Conservation (phyloP, 2,113 vertebrate genomes). For the Oriolus oriolus region DNA sequence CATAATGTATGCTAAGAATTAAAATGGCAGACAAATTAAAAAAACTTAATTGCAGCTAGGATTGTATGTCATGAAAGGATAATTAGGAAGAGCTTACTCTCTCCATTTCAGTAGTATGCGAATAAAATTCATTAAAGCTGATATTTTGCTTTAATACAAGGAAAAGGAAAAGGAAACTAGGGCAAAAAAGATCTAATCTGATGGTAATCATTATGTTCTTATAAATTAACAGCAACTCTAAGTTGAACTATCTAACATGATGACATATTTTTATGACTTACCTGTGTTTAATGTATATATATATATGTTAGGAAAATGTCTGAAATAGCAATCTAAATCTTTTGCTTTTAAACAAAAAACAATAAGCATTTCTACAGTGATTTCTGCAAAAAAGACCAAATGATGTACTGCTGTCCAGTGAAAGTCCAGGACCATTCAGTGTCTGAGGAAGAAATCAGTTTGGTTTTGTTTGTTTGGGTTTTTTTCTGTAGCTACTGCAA, state of each 20-base stretch:
- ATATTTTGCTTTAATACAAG: background rate
- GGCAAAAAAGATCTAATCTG: background rate
- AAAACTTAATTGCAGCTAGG: conserved; percentile 9
- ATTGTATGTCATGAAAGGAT: conserved; percentile 14
- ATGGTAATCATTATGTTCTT: background rate
- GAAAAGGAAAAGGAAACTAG: background rate
- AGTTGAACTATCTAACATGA: background rate
- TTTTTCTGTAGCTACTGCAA: background rate
- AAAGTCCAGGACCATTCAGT: background rate
- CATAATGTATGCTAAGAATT: background rate
- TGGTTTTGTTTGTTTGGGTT: background rate
- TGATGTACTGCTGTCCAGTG: background rate
- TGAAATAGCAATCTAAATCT: background rate
- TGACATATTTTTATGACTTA: background rate
- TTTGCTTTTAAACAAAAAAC: background rate
- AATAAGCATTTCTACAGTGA: background rate
- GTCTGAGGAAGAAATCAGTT: background rate
- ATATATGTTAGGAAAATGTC: background rate
- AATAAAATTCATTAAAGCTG: conserved; percentile 53
- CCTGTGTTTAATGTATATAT: background rate
- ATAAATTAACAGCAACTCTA: background rate
- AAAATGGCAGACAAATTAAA: background rate
- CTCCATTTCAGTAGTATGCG: conserved; percentile 39
- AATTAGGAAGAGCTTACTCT: conserved; percentile 31
- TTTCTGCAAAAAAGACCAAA: background rate